A percentile compares a stretch with the other conserved stretches of the same genome.
phyloP scores from a whole-genome alignment of 2,113 vertebrate genomes.

The Brachirus orientalis region DNA sequence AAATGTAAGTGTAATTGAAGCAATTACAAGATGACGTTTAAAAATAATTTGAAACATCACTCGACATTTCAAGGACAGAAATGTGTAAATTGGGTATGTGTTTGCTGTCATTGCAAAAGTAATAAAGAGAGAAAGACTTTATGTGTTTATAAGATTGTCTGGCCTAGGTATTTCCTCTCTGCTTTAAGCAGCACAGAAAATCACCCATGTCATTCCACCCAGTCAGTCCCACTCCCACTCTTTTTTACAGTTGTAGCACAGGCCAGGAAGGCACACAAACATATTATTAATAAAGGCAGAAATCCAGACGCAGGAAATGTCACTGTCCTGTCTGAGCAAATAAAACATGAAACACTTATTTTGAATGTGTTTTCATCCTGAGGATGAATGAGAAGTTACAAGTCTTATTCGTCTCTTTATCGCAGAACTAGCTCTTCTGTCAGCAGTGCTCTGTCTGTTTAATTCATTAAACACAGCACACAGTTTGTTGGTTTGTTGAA shows the following conservation, averaged over 20 bases:
- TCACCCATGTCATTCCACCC: constrained; percentile 24
- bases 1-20: no score
- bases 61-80: no score
- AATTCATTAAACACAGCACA: constrained; percentile 25
- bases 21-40: no score
- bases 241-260: constrained; percentile 4
- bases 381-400: background rate
- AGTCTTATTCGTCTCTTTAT: constrained; percentile 29
- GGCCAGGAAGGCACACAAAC: constrained; percentile 9
- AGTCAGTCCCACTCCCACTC: constrained; percentile 27
- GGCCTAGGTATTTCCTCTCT: constrained; percentile 27
- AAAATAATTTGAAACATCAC: no score
- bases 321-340: constrained; percentile 31
- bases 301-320: constrained; percentile 40
- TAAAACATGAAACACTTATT: constrained; percentile 19
- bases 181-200: constrained; percentile 11
- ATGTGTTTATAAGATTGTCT: constrained; percentile 18
- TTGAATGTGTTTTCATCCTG: constrained; percentile 2
- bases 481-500: constrained; percentile 8
- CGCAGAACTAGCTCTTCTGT: constrained; percentile 4
- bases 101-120: no score
- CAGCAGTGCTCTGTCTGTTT: background rate
- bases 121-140: background rate
- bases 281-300: constrained; percentile 19
- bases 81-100: no score